Evolutionary conservation across 2,113 vertebrate genomes (phyloP), one percentile per base, ranked within the genome.

Genomic region (Pavo muticus): DNA sequence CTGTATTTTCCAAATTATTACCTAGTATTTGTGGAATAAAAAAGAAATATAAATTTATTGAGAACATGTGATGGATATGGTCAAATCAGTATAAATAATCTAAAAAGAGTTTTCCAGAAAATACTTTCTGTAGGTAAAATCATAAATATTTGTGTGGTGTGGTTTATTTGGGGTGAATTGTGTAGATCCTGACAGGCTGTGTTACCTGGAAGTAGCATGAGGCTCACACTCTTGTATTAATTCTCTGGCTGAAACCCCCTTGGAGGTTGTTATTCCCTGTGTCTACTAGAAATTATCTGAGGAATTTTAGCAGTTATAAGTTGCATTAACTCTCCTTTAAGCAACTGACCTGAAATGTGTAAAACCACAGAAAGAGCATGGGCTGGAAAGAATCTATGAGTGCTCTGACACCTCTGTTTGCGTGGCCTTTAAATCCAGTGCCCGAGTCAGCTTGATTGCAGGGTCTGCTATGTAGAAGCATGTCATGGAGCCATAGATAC

Each of bases 281-380:
- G 3, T 40, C 11, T n/a, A 73, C 42, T 84, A 74, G 64, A 67
- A 35, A 65, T 65, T 59, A 40, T 25, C 20, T 18, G 44, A 88
- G 47, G 50, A 87, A 57, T 84, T 93, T 90, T 68, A 84, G 69
- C 32, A 7, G 2, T 6, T 72, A 29, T n/a, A 75, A 92, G 61
- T 30, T 87, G 40, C 57, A 61, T 72, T 93, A 91, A 57, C 52
- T 75, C 30, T 48, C 32, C 23, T 81, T 88, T 90, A 89, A 95
- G 60, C 75, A 88, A 71, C 32, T 94, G 87, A 94, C 47, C 81
- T 75, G 80, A 91, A 89, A 84, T 45, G 70, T 84, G 68, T 64
- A 94, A 89, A 91, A 92, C 35, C 56, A 80, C 45, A 72, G 56
- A 42, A 84, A 63, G 30, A 78, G 4, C 75, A 57, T 0, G 1